A percentile compares a stretch with the other conserved stretches of the same genome.
Conservation (phyloP, 2,888 invertebrate species). For the Drosophila tripunctata region DNA sequence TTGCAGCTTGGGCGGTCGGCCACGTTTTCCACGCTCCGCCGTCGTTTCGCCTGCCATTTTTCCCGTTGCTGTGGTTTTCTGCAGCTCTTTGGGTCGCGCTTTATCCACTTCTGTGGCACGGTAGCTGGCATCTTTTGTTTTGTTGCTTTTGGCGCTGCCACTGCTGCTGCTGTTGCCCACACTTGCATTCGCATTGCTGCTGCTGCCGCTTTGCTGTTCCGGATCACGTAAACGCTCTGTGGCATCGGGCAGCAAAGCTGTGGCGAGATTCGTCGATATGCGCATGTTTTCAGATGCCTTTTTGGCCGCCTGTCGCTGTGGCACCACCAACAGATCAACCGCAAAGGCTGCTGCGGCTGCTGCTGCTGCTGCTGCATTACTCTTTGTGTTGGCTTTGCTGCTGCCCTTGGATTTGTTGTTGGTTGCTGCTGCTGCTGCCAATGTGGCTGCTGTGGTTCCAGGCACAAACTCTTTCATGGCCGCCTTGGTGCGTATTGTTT, state of each 20-base stretch:
- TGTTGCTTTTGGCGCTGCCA: constrained; percentile 81
- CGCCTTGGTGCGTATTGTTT: constrained; percentile 91
- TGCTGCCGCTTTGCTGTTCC: constrained; percentile 19
- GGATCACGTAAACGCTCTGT: constrained; percentile 58
- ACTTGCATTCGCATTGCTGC: constrained; percentile 6
- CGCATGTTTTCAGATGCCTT: constrained; percentile 95
- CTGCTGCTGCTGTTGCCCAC: constrained; percentile 16
- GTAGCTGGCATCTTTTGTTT: constrained; percentile 29
- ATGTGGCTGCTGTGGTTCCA: constrained; percentile 70
- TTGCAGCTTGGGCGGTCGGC: constrained; percentile 78
- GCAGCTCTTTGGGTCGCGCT: constrained; percentile 61
- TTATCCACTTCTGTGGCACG: constrained; percentile 52
- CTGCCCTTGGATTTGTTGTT: constrained; percentile 47
- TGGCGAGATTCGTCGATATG: constrained; percentile 85
- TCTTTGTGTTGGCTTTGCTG: constrained; percentile 24
- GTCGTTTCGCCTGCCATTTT: constrained; percentile 59
- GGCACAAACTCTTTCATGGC: constrained; percentile 93
- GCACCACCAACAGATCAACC: constrained; percentile 90
- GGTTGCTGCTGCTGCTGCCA: constrained; percentile 58
- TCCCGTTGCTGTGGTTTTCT: constrained; percentile 61
- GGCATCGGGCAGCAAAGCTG: constrained; percentile 51
- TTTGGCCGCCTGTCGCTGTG: constrained; percentile 95
- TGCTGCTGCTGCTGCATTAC: constrained; percentile 12
- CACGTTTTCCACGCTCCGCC: constrained; percentile 81
- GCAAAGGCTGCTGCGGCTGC: constrained; percentile 83